Base-by-base conservation (phyloP, 2,888 invertebrate genomes). In the Stegana nigrithorax region DNA sequence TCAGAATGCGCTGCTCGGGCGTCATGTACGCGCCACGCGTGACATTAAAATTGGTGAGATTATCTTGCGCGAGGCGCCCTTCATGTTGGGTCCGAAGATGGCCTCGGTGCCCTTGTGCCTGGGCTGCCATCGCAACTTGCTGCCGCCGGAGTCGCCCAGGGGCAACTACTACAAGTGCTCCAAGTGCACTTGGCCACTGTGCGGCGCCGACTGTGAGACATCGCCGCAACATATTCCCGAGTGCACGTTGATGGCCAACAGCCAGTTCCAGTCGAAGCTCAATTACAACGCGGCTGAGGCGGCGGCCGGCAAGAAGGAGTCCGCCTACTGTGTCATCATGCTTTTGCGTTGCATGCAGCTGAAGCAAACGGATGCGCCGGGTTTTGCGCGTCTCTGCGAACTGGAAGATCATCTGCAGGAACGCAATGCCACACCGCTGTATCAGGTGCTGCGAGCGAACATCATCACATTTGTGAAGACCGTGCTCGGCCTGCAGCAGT, bases 101-200 rank as follows among this genome's bases (percentile, higher is more conserved):
- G 85, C 88, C 0, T 88, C 89, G 19, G 78, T 86, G 2, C 88
- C 90, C 0, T 83, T 89, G 4, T 92, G 92, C 72, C 84, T 92
- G 36, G 87, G 90, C 0, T 92, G 92, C 67, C 90, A 90, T 65
- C 87, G 87, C 64, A 73, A 69, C 61, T 87, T 82, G 19, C 23
- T 68, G 84, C 85, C 47, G 67, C 84, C 66, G 4, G 50, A 14
- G 4, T 63, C 66, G 19, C 68, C 67, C 0, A 29, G 50, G 1
- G 56, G n/a, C 0, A 88, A 89, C 71, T 89, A 87, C 63, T 88
- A 89, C 70, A 88, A 88, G 77, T 91, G 91, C 75, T 83, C 87
- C 0, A 85, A 85, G 12, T 92, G 92, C 75, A 87, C 88, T 14
- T 92, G 92, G 92, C 92, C 92, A 0, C 82, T 92, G 84, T 93